Evolutionary conservation across 2,113 vertebrate species (phyloP).

Genomic region (Miniopterus natalensis): DNA sequence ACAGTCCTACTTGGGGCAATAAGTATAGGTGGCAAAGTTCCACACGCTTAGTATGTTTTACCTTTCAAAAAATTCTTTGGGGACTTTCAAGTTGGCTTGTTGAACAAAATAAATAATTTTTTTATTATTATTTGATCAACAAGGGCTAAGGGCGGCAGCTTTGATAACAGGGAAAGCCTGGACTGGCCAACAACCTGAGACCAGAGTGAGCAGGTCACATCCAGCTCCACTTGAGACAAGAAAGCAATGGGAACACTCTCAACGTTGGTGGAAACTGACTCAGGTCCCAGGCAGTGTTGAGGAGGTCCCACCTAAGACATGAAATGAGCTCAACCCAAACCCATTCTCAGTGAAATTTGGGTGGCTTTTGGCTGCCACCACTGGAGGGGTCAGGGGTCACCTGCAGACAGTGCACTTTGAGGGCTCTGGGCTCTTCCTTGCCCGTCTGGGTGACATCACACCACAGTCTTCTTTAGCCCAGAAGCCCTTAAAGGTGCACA

Average conservation of each 20-base stretch:
- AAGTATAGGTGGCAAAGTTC: neutral
- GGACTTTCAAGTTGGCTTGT: conserved; percentile 69
- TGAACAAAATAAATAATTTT: conserved; percentile 77
- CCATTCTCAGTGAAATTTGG: neutral
- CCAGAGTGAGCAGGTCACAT: conserved; percentile 39
- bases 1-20: neutral
- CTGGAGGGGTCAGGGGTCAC: neutral
- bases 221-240: conserved; percentile 51
- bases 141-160: conserved; percentile 42
- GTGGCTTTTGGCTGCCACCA: neutral
- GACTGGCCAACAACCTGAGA: neutral
- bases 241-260: conserved; percentile 53
- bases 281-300: neutral
- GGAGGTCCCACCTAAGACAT: neutral
- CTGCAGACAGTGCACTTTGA: too few species aligned
- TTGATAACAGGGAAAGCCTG: conserved; percentile 65
- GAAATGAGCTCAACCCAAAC: neutral
- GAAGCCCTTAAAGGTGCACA: neutral
- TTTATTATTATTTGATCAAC: conserved; percentile 34
- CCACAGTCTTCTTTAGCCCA: neutral
- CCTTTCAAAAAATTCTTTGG: conserved; percentile 66
- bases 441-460: neutral
- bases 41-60: conserved; percentile 3
- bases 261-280: neutral
- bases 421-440: neutral